These are phyloP conservation scores for Hoplostethus mediterraneus DNA, from an alignment of 2,797 vertebrate genomes.

Conservation along the genomic window DNA sequence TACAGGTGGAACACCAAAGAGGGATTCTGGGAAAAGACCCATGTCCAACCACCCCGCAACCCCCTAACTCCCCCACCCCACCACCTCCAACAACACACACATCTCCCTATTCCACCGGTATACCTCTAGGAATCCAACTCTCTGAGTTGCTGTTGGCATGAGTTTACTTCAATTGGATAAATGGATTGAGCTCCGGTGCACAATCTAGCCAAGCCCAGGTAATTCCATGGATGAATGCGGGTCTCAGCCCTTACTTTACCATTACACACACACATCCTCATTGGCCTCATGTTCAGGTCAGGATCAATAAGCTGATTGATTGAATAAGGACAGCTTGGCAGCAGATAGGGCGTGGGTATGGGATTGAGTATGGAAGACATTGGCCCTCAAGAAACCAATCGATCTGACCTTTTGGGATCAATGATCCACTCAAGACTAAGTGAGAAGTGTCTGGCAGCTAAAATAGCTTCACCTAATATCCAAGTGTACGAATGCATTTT, in stretches of 20 bases:
- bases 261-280: conserved; percentile 35
- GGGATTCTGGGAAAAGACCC: conserved; percentile 9
- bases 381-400: conserved; percentile 64
- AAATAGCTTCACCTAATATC: conserved; percentile 49
- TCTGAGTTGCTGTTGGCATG: conserved; percentile 24
- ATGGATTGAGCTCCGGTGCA: conserved; percentile 39
- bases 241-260: conserved; percentile 32
- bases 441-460: conserved; percentile 55
- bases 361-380: conserved; percentile 57
- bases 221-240: conserved; percentile 46
- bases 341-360: conserved; percentile 33
- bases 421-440: conserved; percentile 62
- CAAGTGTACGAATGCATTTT: conserved; percentile 33
- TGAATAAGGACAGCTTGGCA: conserved; percentile 60
- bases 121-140: conserved; percentile 27
- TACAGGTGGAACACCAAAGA: conserved; percentile 38
- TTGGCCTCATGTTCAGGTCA: conserved; percentile 45
- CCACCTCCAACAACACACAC: background rate
- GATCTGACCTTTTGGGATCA: conserved; percentile 69
- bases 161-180: conserved; percentile 47
- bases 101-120: conserved; percentile 1
- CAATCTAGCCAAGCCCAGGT: conserved; percentile 37
- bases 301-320: conserved; percentile 74
- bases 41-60: too few species aligned
- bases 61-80: background rate